Percentiles rank a stretch among this genome's conserved stretches.
Conservation (phyloP, 2,888 invertebrate species). For the Sclerodermus sp. region DNA sequence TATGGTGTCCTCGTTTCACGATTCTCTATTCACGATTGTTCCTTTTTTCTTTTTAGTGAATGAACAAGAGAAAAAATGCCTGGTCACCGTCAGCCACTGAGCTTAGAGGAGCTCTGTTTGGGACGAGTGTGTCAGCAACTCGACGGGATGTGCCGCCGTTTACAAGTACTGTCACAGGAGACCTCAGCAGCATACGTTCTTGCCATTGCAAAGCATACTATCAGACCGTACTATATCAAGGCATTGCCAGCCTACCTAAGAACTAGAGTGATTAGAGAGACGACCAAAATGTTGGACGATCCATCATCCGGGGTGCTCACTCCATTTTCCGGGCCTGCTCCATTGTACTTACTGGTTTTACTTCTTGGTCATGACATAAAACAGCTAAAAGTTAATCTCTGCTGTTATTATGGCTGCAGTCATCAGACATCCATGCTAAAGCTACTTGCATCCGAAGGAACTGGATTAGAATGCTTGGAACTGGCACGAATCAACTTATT, state of each 20-base stretch:
- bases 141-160: slow-evolving; percentile 51
- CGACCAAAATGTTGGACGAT: slow-evolving; percentile 50
- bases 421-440: slow-evolving; percentile 56
- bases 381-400: slow-evolving; percentile 52
- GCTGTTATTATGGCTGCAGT: slow-evolving; percentile 59
- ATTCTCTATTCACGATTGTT: no score
- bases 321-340: slow-evolving; percentile 52
- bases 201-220: slow-evolving; percentile 46
- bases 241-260: slow-evolving; percentile 52
- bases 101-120: slow-evolving; percentile 53
- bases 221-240: slow-evolving; percentile 54
- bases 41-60: slow-evolving; percentile 34
- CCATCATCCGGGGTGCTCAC: slow-evolving; percentile 51
- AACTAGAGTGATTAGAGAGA: slow-evolving; percentile 52
- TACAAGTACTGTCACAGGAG: slow-evolving; percentile 55
- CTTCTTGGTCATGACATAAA: slow-evolving; percentile 55
- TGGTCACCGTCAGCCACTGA: slow-evolving; percentile 53
- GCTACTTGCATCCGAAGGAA: slow-evolving; percentile 52
- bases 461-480: slow-evolving; percentile 52
- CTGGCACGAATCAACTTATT: slow-evolving; percentile 54
- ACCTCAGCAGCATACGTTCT: slow-evolving; percentile 51
- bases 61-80: slow-evolving; percentile 50
- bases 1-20: no score
- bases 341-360: slow-evolving; percentile 52
- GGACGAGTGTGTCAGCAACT: slow-evolving; percentile 54